Evolutionary conservation across 1,140 invertebrate species (phyloP).

Genomic region (Colletes latitarsis): DNA sequence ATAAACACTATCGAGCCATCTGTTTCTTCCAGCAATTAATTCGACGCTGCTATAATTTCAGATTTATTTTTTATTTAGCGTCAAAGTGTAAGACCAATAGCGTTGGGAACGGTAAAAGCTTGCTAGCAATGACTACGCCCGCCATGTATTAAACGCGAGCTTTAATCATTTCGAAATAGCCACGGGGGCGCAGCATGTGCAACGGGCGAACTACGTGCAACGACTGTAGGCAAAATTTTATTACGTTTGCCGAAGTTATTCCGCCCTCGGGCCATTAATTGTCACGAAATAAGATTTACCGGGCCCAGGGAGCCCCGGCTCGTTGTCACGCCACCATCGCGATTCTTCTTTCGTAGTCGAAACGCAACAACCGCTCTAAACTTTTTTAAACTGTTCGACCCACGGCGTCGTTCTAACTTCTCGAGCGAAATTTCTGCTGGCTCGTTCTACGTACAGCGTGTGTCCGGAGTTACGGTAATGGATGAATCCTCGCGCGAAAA

Average conservation of each 20-base stretch:
- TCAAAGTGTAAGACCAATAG: too few relatives aligned
- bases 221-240: not conserved
- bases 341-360: conserved; percentile 12
- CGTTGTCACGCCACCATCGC: conserved; percentile 38
- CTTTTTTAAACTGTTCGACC: not conserved
- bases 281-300: conserved; percentile 55
- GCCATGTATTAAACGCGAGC: not conserved
- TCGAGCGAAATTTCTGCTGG: not conserved
- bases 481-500: not conserved
- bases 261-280: conserved; percentile 28
- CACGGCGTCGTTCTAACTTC: not conserved
- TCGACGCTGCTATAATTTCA: too few relatives aligned
- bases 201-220: not conserved
- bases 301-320: not conserved
- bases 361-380: not conserved
- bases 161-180: not conserved
- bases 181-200: not conserved
- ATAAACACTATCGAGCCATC: too few relatives aligned
- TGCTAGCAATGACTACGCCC: too few relatives aligned
- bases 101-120: too few relatives aligned
- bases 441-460: too few relatives aligned
- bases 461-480: too few relatives aligned
- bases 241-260: conserved; percentile 23
- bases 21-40: too few relatives aligned
- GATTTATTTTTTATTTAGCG: too few relatives aligned